Conservation (phyloP, 2,113 vertebrate species). For the Apaloderma vittatum region DNA sequence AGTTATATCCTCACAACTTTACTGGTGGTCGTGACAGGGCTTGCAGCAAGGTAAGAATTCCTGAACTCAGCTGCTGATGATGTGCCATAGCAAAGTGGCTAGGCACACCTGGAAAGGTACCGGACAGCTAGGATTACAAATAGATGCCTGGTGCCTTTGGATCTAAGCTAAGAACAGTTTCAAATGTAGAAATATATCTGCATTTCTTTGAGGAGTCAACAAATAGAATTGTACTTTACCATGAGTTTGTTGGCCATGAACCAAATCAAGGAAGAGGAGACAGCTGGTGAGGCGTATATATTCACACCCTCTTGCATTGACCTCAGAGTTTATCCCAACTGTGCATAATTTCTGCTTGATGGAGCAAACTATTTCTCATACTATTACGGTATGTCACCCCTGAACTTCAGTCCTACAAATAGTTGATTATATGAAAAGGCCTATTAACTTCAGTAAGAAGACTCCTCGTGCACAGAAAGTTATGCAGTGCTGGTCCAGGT, state of each 20-base stretch:
- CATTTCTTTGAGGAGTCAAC: not conserved
- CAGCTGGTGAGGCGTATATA: not conserved
- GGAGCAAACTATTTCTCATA: conserved; percentile 15
- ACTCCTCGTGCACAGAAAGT: not conserved
- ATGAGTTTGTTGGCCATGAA: not conserved
- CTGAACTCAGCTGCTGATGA: not conserved
- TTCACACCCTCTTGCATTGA: not conserved
- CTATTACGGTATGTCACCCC: not conserved
- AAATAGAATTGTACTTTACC: not conserved
- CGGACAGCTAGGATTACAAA: not conserved
- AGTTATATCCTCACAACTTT: not conserved
- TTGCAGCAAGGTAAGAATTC: not conserved
- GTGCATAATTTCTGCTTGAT: not conserved
- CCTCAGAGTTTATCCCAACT: not conserved
- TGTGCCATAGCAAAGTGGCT: not conserved
- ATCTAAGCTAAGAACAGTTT: not conserved
- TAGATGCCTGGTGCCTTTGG: not conserved
- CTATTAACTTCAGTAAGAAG: conserved; percentile 8
- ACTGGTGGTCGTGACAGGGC: not conserved
- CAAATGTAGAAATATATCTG: not conserved
- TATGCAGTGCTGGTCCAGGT: not conserved
- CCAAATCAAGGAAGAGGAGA: not conserved
- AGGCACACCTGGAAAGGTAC: not conserved
- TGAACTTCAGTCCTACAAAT: not conserved
- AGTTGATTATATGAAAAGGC: not conserved